Conservation (phyloP, 2,797 vertebrate genomes). For the Phoeniculus purpureus region DNA sequence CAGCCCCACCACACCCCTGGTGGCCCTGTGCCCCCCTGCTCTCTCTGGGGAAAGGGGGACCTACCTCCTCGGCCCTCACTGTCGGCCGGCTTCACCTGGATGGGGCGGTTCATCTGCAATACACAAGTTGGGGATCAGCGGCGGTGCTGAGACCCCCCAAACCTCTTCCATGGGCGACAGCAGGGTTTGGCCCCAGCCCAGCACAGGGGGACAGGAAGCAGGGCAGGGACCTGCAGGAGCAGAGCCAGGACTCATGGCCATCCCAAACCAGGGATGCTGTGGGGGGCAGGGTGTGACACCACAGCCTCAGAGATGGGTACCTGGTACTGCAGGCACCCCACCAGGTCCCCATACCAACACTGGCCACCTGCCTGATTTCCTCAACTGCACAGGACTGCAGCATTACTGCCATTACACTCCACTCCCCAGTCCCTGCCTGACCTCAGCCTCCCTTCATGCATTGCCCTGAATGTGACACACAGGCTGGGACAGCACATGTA, state of each 20-base stretch:
- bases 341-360: not conserved
- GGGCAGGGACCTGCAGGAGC: not conserved
- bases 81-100: constrained; percentile 86
- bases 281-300: accelerated
- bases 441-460: not conserved
- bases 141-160: accelerated
- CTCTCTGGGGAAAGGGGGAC: accelerated
- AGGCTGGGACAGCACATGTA: accelerated
- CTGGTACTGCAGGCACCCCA: not conserved
- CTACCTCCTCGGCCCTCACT: constrained; percentile 86
- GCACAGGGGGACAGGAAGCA: accelerated
- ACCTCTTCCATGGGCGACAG: accelerated
- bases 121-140: constrained; percentile 22
- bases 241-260: accelerated
- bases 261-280: accelerated
- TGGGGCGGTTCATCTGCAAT: constrained; percentile 86
- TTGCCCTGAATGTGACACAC: accelerated
- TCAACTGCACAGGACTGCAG: constrained; percentile 43
- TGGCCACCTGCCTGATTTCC: not conserved
- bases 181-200: not conserved
- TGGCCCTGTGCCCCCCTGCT: not conserved
- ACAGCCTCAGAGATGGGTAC: not conserved
- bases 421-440: not conserved
- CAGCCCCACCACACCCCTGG: accelerated
- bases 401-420: not conserved